Base-by-base conservation (phyloP, 2,797 vertebrate species). In the Protosalanx chinensis region DNA sequence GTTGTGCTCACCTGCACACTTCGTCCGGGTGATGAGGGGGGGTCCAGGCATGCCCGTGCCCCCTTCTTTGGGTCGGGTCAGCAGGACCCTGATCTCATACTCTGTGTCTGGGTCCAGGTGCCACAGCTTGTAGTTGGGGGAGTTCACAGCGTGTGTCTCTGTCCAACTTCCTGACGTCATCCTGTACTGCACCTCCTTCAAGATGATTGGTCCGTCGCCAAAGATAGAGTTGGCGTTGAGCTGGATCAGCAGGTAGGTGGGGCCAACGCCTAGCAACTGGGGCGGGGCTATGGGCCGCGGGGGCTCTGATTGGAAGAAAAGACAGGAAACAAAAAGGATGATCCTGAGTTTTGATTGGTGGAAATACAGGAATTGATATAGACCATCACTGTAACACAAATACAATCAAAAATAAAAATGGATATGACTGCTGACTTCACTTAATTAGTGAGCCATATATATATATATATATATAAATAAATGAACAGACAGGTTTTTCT, bases 171-270 rank as follows among this genome's bases (percentile, higher is more conserved):
- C 98, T 0, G 96, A 95, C 0, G 97, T 98, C 98, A 99, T 98
- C 7, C 96, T 90, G 82, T 99, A 99, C 75, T 98, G 96, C 71
- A 99, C 90, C 85, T 98, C 97, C 82, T 98, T 98, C 70, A 98
- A 86, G 78, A 98, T 97, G 68, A 99, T 98, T 18, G 97, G 97
- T 12, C 97, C 97, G 0, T 99, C 97, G 0, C 97, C 97, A 74
- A 98, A 98, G 79, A 99, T 99, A 0, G 97, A 99, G 87, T 99
- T 99, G 4, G 97, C 95, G 4, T 98, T 99, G 51, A 99, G 92
- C 81, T 99, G 97, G 82, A 99, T 98, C 37, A 98, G 93, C 81
- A 99, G 89, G 76, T 99, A 99, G 0, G 97, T 99, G 0, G 97
- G 96, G 2, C 97, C 97, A 0, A 98, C 96, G 0, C 94, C 96